Evolutionary conservation across 2,113 vertebrate genomes (phyloP).

Genomic region (Apteryx mantelli): DNA sequence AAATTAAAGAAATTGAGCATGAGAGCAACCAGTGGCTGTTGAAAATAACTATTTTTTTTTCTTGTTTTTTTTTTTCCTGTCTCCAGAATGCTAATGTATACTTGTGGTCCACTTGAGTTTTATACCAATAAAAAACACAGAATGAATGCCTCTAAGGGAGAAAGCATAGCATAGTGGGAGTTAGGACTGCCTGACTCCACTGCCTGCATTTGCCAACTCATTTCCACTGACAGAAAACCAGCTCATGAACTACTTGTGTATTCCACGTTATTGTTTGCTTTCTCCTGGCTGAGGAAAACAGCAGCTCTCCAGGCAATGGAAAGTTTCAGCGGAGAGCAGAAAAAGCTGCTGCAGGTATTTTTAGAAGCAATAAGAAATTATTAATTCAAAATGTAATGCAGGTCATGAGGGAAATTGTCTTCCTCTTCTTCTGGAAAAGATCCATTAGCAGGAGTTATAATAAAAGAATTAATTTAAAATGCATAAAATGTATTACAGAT

Average conservation of each 20-base stretch:
- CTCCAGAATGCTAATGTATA: not conserved
- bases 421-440: not conserved
- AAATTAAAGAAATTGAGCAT: not conserved
- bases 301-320: not conserved
- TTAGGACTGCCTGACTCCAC: not conserved
- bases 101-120: not conserved
- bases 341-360: not conserved
- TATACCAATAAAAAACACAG: not conserved
- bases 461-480: not conserved
- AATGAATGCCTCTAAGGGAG: not conserved
- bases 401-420: not conserved
- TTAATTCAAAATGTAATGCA: not conserved
- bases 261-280: not conserved
- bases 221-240: not conserved
- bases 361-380: not conserved
- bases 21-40: not conserved
- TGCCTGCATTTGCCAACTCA: not conserved
- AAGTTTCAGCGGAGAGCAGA: not conserved
- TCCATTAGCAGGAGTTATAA: not conserved
- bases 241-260: not conserved
- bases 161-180: not conserved
- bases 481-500: not conserved
- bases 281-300: not conserved
- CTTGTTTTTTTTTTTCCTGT: not conserved
- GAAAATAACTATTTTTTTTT: not conserved